These are phyloP conservation scores for Gryllus bimaculatus DNA, from an alignment of 1,140 invertebrate genomes.

Conservation along the genomic window DNA sequence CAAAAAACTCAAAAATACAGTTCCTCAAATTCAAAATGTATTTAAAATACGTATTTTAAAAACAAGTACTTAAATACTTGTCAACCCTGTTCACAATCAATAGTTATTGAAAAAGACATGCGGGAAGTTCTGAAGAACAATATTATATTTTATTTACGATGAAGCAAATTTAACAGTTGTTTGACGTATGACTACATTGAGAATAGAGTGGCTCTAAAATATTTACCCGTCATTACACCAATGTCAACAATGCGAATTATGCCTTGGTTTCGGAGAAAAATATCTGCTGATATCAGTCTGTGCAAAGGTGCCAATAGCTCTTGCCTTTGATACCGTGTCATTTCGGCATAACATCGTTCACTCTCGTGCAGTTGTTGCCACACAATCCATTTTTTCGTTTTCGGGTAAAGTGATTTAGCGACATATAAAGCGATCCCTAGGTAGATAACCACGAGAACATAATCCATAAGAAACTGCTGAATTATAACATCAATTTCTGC, in stretches of 20 bases:
- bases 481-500: not conserved
- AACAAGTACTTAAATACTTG: too few relatives aligned
- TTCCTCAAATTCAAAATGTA: too few relatives aligned
- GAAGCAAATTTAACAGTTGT: not conserved
- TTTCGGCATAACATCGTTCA: not conserved
- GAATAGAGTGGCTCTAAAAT: not conserved
- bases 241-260: not conserved
- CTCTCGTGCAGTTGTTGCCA: not conserved
- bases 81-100: too few relatives aligned
- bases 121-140: not conserved
- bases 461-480: not conserved
- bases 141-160: not conserved
- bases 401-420: not conserved
- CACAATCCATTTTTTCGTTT: not conserved
- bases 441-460: not conserved
- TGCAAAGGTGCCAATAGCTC: not conserved
- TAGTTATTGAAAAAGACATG: not conserved
- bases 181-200: not conserved
- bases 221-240: not conserved
- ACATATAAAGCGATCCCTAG: not conserved
- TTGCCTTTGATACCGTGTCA: not conserved
- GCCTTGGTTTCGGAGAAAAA: not conserved
- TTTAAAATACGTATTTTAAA: too few relatives aligned
- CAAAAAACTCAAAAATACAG: too few relatives aligned
- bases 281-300: not conserved